Conservation (phyloP, 2,888 invertebrate genomes). For the Heliconius erato region DNA sequence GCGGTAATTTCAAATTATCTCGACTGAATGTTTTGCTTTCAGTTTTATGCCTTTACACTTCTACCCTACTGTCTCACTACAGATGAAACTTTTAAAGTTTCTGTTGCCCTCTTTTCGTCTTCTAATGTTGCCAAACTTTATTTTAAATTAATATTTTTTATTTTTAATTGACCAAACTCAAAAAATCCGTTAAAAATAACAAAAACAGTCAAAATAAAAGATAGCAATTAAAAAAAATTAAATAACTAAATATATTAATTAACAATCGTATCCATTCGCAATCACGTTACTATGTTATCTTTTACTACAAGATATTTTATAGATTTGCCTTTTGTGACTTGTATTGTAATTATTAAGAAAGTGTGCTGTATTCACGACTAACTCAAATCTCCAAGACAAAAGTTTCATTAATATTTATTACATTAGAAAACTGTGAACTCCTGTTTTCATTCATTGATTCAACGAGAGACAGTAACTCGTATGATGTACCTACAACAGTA, state of each 20-base stretch:
- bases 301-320: not conserved
- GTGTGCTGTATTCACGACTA: not conserved
- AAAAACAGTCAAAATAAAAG: not conserved
- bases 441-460: conserved; percentile 23
- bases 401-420: conserved; percentile 27
- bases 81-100: too few species aligned
- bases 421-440: conserved; percentile 30
- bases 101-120: too few species aligned
- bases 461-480: not conserved
- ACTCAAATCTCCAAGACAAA: not conserved
- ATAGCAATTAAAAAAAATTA: not conserved
- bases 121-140: too few species aligned
- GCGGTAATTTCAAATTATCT: too few species aligned
- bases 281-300: not conserved
- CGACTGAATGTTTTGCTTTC: too few species aligned
- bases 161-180: too few species aligned
- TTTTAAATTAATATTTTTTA: too few species aligned
- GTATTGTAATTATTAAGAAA: not conserved
- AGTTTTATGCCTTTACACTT: too few species aligned
- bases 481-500: conserved; percentile 2
- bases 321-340: not conserved
- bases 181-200: not conserved
- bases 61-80: too few species aligned
- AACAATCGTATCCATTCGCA: not conserved
- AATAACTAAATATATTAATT: not conserved